Base-by-base conservation (phyloP, 2,888 invertebrate genomes). In the Chelonus formosanus region DNA sequence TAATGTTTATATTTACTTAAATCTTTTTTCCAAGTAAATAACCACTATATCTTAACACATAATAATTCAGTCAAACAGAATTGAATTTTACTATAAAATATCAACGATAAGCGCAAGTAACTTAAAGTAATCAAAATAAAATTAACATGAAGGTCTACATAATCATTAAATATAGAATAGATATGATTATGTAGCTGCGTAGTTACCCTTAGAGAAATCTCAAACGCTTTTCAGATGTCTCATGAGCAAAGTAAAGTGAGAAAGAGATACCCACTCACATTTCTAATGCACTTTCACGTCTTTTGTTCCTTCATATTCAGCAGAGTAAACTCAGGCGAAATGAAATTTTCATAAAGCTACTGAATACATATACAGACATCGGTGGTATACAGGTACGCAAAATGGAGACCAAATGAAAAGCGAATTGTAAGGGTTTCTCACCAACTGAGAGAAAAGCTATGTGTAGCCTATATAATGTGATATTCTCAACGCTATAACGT, bases 241-340 rank as follows among this genome's bases (percentile, higher is more conserved):
- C 20, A 20, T 20, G 20, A 20, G 20, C 20, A 5, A 8, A 20
- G 48, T 48, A 31, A 48, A 48, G 31, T 48, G 48, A 48, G 31
- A 48, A 48, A 48, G 48, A 48, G 20, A 20, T 20, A 20, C 20
- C 20, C 20, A 20, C 20, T 20, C 65, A 48, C 60, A 65, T 61
- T 56, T 65, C 48, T 60, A 60, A 61, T 61, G 65, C 56, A 60
- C 55, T 60, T 60, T 65, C 54, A 58, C 58, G 53, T 65, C 34
- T 60, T 53, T 60, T 65, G 53, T 53, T 59, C 35, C 32, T 45
- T 50, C 10, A 60, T 47, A 65, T 65, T 65, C 52, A 56, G 20
- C 40, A 35, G 52, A 40, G 56, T 61, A 65, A 65, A 65, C 65
- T 59, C 40, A 59, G 47, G 60, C 35, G 47, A 65, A 65, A 65